Base-by-base conservation (phyloP, 2,797 vertebrate species). In the Acanthurus leucopareius region DNA sequence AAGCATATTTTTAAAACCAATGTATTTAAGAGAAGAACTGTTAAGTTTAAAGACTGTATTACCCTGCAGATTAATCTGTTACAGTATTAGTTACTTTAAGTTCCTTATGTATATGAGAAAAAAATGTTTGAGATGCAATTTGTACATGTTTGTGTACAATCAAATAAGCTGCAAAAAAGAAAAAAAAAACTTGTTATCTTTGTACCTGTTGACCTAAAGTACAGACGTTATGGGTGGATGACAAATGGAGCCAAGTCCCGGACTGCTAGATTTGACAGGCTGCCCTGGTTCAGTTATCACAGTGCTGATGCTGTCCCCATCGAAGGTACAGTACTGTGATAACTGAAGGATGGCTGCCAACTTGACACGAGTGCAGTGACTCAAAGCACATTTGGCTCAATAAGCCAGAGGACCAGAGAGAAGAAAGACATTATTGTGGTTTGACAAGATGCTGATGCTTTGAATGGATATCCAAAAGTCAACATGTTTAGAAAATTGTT, bases 311-410 rank as follows among this genome's bases (percentile, higher is more conserved):
- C 98, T 99, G 98, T 99, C 96, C 96, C 92, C 96, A 97, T 96
- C 97, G 96, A 99, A 99, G 97, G 98, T 99, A 99, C 98, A 99
- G 98, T 99, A 99, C 98, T 99, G 98, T 99, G 98, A 99, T 99
- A 99, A 99, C 98, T 99, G 98, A 99, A 99, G 97, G 97, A 99
- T 99, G 98, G 98, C 96, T 96, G 98, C 97, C 98, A 97, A 96
- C 97, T 99, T 96, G 95, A 97, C 97, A 94, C 96, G 44, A 60
- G n/a, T 17, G 67, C 96, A 68, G 59, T 16, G 42, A 75, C 42
- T 60, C 14, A 17, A 47, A 74, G 45, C 52, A 32, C 20, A 10
- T 60, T 68, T 19, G 1, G 25, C 56, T 15, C 17, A 48, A 52
- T 2, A 0, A 64, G n/a, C 45, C 67, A 45, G 64, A 77, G n/a